Conservation (phyloP, 2,113 vertebrate genomes). For the Telmatochromis sp. region DNA sequence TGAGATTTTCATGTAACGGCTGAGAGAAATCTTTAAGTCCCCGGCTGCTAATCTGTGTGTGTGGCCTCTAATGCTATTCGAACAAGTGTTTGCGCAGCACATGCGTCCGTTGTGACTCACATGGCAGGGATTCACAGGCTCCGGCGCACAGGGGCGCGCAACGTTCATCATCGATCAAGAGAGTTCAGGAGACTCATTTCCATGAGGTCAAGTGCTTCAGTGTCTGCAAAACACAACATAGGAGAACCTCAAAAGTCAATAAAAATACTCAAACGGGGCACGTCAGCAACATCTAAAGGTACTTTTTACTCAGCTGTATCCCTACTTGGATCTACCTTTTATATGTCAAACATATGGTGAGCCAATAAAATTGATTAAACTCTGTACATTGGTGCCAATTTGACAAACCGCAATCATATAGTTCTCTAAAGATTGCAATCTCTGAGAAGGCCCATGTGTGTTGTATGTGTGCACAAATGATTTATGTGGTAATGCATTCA, state of each 20-base stretch:
- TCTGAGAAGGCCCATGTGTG: neutral
- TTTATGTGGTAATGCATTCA: neutral
- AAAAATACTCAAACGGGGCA: accelerated
- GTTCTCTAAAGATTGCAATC: neutral
- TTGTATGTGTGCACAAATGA: neutral
- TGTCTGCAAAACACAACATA: neutral
- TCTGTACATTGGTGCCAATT: neutral
- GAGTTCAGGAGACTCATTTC: neutral
- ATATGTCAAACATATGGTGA: neutral
- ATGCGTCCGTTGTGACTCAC: slow-evolving; percentile 25
- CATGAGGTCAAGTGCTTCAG: neutral
- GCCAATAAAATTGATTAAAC: neutral
- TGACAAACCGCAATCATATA: neutral
- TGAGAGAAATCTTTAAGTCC: neutral
- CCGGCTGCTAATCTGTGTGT: slow-evolving; percentile 26
- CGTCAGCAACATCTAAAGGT: neutral
- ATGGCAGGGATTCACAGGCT: slow-evolving; percentile 35
- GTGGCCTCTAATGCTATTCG: neutral
- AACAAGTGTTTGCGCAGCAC: neutral
- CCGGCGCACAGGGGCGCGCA: neutral
- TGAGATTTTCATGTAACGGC: neutral
- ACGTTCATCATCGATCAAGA: slow-evolving; percentile 2
- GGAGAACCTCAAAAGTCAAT: neutral
- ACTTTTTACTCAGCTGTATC: neutral
- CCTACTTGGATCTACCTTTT: neutral